Percentiles rank a stretch among this genome's conserved stretches.
These are phyloP conservation scores for Agrilus cyanescens DNA, from an alignment of 2,888 invertebrate genomes.

Conservation along the genomic window DNA sequence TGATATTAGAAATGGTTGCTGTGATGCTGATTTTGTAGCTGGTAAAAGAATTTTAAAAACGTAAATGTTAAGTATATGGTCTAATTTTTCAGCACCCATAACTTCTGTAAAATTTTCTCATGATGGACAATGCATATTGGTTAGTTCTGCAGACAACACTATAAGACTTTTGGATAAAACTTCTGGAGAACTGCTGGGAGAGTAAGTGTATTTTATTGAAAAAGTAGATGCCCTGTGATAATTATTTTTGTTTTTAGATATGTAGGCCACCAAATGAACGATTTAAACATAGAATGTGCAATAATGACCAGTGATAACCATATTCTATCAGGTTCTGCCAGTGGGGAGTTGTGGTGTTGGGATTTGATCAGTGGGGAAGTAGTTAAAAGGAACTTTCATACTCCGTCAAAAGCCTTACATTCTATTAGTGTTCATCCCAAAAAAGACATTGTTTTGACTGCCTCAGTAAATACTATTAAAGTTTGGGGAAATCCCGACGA, in stretches of 20 bases:
- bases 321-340: slow-evolving; percentile 81
- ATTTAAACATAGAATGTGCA: slow-evolving; percentile 79
- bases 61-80: slow-evolving; percentile 1
- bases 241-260: slow-evolving; percentile 42
- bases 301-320: slow-evolving; percentile 74
- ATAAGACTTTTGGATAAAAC: slow-evolving; percentile 83
- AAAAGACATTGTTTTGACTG: slow-evolving; percentile 57
- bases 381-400: slow-evolving; percentile 40
- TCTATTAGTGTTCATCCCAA: slow-evolving; percentile 76
- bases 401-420: slow-evolving; percentile 51
- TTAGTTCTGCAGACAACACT: slow-evolving; percentile 72
- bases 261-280: slow-evolving; percentile 68
- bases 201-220: slow-evolving; percentile 34
- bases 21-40: slow-evolving; percentile 75
- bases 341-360: slow-evolving; percentile 80
- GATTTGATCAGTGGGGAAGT: slow-evolving; percentile 70
- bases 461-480: slow-evolving; percentile 58
- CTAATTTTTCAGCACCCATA: slow-evolving; percentile 47
- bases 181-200: slow-evolving; percentile 62
- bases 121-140: slow-evolving; percentile 86
- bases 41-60: slow-evolving; percentile 35
- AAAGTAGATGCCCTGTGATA: neutral
- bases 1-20: slow-evolving; percentile 78
- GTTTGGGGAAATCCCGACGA: slow-evolving; percentile 46
- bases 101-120: slow-evolving; percentile 76